A percentile compares a stretch with the other conserved stretches of the same genome.
These are phyloP conservation scores for Sebastes itinus DNA, from an alignment of 2,797 vertebrate genomes.

Conservation along the genomic window DNA sequence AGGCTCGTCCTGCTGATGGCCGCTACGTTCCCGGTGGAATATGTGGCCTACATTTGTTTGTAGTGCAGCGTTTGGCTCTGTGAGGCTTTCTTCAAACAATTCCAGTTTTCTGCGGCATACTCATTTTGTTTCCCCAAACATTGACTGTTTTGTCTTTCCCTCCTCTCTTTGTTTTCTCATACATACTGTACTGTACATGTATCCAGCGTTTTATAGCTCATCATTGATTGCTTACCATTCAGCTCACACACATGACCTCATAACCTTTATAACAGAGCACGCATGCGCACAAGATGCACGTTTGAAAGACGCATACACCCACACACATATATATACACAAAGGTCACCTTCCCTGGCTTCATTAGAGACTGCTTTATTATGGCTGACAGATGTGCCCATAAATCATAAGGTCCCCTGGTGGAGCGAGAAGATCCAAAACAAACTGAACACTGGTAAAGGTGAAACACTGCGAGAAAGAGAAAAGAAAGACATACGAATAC, in stretches of 20 bases:
- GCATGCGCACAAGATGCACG: slow-evolving; percentile 23
- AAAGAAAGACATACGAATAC: not conserved
- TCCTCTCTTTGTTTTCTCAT: not conserved
- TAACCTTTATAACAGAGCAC: slow-evolving; percentile 30
- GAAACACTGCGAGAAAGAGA: slow-evolving; percentile 8
- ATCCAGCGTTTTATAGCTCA: not conserved
- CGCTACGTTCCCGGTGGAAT: slow-evolving; percentile 69
- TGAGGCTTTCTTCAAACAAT: slow-evolving; percentile 37
- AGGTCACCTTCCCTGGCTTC: slow-evolving; percentile 74
- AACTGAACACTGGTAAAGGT: slow-evolving; percentile 53
- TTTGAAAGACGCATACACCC: not conserved
- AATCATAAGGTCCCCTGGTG: slow-evolving; percentile 69
- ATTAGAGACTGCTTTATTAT: slow-evolving; percentile 77
- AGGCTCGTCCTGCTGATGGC: slow-evolving; percentile 68
- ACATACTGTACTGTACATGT: not conserved
- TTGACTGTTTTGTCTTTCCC: not conserved
- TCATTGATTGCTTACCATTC: slow-evolving; percentile 35
- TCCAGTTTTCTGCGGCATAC: slow-evolving; percentile 24
- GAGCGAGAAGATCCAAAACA: slow-evolving; percentile 64
- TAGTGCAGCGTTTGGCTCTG: slow-evolving; percentile 49
- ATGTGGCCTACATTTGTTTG: slow-evolving; percentile 82
- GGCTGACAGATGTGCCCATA: slow-evolving; percentile 76
- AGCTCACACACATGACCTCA: not conserved
- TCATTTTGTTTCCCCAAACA: not conserved
- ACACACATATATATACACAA: slow-evolving; percentile 23